Evolutionary conservation across 92 coral and sea anemone genomes (phyloP).

Genomic region (Palythoa grandiflora): DNA sequence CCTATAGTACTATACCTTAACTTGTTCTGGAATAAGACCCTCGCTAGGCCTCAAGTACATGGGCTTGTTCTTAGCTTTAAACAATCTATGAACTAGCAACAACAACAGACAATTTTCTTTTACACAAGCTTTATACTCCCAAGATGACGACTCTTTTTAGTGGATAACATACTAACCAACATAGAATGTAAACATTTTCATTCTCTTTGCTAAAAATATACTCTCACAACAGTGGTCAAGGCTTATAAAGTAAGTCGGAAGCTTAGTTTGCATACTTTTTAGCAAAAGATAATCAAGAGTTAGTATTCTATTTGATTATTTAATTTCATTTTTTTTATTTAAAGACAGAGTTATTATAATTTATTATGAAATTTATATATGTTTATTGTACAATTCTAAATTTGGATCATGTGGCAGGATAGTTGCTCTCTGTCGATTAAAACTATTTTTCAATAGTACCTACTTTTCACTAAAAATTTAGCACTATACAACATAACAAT

Average conservation of each 20-base stretch:
- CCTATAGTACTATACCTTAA: not conserved
- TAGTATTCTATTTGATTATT: not conserved
- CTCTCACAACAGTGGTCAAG: not conserved
- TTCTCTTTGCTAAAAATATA: not conserved
- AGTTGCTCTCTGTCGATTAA: no score
- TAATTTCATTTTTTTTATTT: no score
- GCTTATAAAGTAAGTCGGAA: not conserved
- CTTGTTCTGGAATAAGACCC: not conserved
- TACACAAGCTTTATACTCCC: slow-evolving; percentile 15
- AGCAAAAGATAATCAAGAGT: not conserved
- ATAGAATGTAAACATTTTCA: not conserved
- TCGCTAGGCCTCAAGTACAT: not conserved
- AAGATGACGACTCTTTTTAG: slow-evolving; percentile 5
- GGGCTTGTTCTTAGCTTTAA: slow-evolving; percentile 23
- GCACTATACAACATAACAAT: no score
- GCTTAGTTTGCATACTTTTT: not conserved
- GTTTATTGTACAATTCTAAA: no score
- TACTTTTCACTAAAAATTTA: no score
- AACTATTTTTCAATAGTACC: no score
- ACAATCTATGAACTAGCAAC: not conserved
- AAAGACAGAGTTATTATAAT: no score
- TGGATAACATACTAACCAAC: not conserved
- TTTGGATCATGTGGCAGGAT: no score
- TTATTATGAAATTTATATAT: no score
- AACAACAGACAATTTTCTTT: slow-evolving; percentile 18